Conservation (phyloP, 2,113 vertebrate genomes). For the Neolamprologus variostigma region DNA sequence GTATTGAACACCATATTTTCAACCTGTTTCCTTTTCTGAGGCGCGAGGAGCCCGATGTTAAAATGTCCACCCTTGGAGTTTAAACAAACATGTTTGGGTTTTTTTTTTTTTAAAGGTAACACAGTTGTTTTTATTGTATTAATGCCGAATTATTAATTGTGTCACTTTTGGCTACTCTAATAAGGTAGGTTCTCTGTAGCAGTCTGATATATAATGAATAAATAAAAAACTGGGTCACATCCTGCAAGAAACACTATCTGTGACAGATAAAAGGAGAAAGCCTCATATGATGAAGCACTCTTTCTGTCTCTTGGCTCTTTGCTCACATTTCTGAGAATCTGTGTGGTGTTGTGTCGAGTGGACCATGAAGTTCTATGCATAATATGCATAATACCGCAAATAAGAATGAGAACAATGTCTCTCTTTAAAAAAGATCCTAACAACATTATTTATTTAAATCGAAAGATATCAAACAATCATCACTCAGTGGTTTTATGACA, state of each 20-base stretch:
- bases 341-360: rapidly evolving
- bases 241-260: not conserved
- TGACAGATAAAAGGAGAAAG: rapidly evolving
- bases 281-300: not conserved
- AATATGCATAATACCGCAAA: not conserved
- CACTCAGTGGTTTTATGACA: not conserved
- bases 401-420: not conserved
- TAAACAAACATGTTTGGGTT: rapidly evolving
- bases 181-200: not conserved
- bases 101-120: not conserved
- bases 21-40: not conserved
- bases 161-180: not conserved
- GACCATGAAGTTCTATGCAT: not conserved
- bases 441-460: not conserved
- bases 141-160: not conserved
- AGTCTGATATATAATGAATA: not conserved
- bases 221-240: not conserved
- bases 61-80: not conserved
- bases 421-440: not conserved
- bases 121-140: not conserved
- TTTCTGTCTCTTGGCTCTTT: too few species aligned
- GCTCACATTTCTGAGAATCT: not conserved
- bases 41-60: not conserved
- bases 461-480: not conserved
- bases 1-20: not conserved